Conservation (phyloP, 2,888 invertebrate genomes). For the Argyresthia albistria region DNA sequence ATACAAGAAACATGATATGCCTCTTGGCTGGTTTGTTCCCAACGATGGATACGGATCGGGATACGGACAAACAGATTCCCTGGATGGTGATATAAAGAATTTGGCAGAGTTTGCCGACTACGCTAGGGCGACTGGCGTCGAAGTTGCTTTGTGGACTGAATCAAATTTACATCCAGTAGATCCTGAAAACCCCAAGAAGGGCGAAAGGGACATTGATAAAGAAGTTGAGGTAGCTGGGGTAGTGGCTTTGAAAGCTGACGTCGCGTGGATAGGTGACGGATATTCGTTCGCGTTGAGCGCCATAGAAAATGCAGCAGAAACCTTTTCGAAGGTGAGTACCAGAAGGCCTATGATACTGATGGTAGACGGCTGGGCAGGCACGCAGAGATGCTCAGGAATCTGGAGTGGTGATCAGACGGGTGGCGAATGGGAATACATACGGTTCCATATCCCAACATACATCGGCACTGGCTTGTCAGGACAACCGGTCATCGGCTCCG, state of each 20-base stretch:
- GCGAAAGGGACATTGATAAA: conserved; percentile 50
- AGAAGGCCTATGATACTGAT: conserved; percentile 47
- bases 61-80: conserved; percentile 53
- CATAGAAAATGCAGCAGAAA: conserved; percentile 41
- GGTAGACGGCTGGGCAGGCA: conserved; percentile 63
- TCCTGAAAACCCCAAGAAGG: conserved; percentile 50
- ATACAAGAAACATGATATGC: conserved; percentile 49
- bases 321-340: conserved; percentile 33
- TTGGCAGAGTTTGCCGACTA: conserved; percentile 44
- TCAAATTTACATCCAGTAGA: conserved; percentile 47
- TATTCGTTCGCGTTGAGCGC: conserved; percentile 56
- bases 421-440: conserved; percentile 61
- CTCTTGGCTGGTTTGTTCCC: conserved; percentile 58
- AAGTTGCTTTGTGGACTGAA: conserved; percentile 59
- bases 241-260: conserved; percentile 58
- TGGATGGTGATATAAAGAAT: conserved; percentile 53
- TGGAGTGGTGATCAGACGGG: conserved; percentile 61
- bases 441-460: conserved; percentile 61
- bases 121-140: conserved; percentile 40
- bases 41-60: conserved; percentile 62
- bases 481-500: conserved; percentile 50
- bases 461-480: conserved; percentile 58
- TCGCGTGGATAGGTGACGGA: conserved; percentile 57
- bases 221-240: conserved; percentile 48
- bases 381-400: conserved; percentile 51